Percentiles rank a stretch among this genome's conserved stretches.
phyloP scores from a whole-genome alignment of 2,113 vertebrate species.

The Ceratotherium simum region DNA sequence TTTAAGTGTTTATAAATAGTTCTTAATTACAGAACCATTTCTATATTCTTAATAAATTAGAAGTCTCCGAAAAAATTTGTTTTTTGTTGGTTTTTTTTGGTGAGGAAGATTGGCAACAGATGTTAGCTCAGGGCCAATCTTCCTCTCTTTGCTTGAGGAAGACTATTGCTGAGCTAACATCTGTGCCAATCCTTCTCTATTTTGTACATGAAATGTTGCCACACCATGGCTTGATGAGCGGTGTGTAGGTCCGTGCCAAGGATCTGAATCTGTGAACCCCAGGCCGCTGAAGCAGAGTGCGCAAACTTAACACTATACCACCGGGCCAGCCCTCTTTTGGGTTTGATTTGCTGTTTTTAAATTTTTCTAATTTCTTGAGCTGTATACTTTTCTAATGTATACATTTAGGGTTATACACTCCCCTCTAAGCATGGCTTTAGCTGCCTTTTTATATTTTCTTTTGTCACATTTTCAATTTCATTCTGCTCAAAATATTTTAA shows the following conservation, averaged over 20 bases:
- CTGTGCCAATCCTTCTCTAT: too few species aligned
- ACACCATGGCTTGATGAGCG: too few species aligned
- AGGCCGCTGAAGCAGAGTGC: too few species aligned
- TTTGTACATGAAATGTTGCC: too few species aligned
- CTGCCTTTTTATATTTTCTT: background rate
- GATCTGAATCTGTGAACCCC: too few species aligned
- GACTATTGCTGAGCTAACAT: too few species aligned
- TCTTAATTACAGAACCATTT: background rate
- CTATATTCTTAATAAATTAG: background rate
- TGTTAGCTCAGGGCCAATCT: too few species aligned
- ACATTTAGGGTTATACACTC: background rate
- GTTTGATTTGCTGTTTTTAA: slow-evolving; percentile 15
- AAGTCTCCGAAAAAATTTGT: background rate
- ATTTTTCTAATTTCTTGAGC: background rate
- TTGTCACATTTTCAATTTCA: slow-evolving; percentile 19
- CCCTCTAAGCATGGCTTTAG: background rate
- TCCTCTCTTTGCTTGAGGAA: too few species aligned
- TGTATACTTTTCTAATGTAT: background rate
- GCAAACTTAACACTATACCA: too few species aligned
- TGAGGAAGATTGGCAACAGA: too few species aligned
- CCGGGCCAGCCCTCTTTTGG: background rate
- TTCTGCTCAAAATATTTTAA: slow-evolving; percentile 24
- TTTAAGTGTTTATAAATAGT: background rate
- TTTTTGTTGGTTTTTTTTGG: too few species aligned
- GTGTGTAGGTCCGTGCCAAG: too few species aligned